Base-by-base conservation (phyloP, 1,140 invertebrate species). In the Trichoplusia ni region DNA sequence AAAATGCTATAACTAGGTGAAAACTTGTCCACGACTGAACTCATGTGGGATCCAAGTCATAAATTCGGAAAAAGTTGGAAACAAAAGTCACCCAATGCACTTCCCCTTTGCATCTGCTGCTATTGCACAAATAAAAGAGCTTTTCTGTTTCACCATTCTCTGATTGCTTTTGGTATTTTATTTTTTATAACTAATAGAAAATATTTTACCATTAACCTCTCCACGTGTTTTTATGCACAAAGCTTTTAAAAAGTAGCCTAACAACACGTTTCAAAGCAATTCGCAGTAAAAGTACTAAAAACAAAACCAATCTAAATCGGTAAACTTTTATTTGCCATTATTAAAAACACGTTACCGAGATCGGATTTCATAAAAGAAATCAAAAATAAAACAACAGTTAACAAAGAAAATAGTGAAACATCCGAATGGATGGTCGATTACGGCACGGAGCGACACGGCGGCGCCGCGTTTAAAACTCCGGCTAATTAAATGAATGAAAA, bases 401-500 rank as follows among this genome's bases (percentile, higher is more conserved):
- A 44, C 56, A 66, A 46, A 53, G 46, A 60, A 66, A 47, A 67
- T 62, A 64, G 64, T 69, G 68, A 71, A 78, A 73, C 66, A 75
- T 79, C 65, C 61, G 70, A 82, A 79, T 64, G 79, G 72, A 76
- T 76, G 74, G 73, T 63, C 65, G 69, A 74, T 71, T 75, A 66
- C 73, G 70, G 65, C 69, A 70, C 63, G 29, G 71, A 75, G 71
- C 82, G 86, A 78, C 84, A 75, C 69, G 33, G 72, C 67, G 81
- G 79, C 83, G 86, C 81, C 83, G 67, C 56, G 75, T 64, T 80
- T 85, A 79, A 87, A 87, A 86, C 81, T 84, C 75, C 60, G 62
- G 63, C 82, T 89, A 89, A 89, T 87, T 89, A 86, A 89, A 86
- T 84, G 79, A 84, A 84, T 85, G 83, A 87, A 87, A 89, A 86